Base-by-base conservation (phyloP, 2,113 vertebrate species). In the Pungitius pungitius region DNA sequence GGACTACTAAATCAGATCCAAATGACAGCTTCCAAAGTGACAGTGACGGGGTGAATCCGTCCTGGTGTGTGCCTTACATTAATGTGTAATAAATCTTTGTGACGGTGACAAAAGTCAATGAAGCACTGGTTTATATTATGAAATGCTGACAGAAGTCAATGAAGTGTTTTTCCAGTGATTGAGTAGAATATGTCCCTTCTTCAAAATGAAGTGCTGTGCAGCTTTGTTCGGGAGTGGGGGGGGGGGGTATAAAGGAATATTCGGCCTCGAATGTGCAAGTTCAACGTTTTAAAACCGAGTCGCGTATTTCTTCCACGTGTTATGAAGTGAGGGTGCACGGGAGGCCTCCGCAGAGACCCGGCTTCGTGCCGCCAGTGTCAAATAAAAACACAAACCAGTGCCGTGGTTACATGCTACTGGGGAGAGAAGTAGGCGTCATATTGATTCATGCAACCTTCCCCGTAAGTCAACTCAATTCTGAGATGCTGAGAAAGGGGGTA, bases 401-500 rank as follows among this genome's bases (percentile, higher is more conserved):
- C 26, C 40, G 54, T 79, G 33, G 63, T 52, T 39, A 18, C 3
- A 22, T 64, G 30, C 59, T 61, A 47, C 27, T 20, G 18, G 17
- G 56, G 17, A 54, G 17, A 43, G 12, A 42, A 63, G 17, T 39
- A 67, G 40, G 45, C 30, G 45, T 8, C 27, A 4, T 4, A 26
- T 12, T 58, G 67, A n/a, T 45, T 49, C 26, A 51, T 24, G 12
- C 9, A 39, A 35, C 4, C 22, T 15, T 45, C 1, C 5, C 15
- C 6, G 3, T 57, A 22, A 17, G 13, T 35, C 39, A 8, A n/a
- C 24, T 47, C 13, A 15, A 51, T 66, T 47, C 27, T 8, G 45
- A n/a, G n/a, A n/a, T 39, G 45, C 40, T 51, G 22, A 64, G 39
- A 63, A 43, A 69, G 49, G 67, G 57, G 18, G 79, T 63, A 24